A percentile compares a stretch with the other conserved stretches of the same genome.
These are phyloP conservation scores for Mallotus villosus DNA, from an alignment of 2,797 vertebrate species.

Conservation along the genomic window DNA sequence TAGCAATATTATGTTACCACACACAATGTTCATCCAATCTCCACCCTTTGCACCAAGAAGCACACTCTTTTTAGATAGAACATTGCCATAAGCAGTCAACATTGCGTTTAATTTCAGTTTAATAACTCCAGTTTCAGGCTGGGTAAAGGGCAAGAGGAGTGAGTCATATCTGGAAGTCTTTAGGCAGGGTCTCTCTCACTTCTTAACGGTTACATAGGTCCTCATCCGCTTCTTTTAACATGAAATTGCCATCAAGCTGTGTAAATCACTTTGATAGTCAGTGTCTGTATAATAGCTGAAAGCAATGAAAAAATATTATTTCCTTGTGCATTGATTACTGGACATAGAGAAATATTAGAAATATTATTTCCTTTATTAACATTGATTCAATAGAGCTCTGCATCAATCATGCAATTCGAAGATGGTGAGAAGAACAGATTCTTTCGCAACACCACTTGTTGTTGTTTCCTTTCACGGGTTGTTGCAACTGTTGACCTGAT, in stretches of 20 bases:
- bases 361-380: background rate
- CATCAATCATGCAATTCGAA: background rate
- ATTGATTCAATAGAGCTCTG: background rate
- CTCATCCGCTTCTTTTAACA: background rate
- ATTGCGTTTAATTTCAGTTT: background rate
- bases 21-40: background rate
- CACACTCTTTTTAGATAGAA: background rate
- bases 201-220: background rate
- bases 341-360: no score
- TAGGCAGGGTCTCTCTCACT: background rate
- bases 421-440: background rate
- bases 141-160: background rate
- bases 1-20: background rate
- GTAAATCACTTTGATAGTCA: no score
- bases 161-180: conserved; percentile 14
- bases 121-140: background rate
- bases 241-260: background rate
- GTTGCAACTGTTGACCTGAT: background rate
- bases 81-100: conserved; percentile 3
- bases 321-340: no score
- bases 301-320: background rate
- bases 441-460: background rate
- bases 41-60: background rate
- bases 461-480: background rate
- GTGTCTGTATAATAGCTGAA: no score